Evolutionary conservation across 2,797 vertebrate genomes (phyloP), one percentile per base, ranked within the genome.

Genomic region (Oreochromis mossambicus): DNA sequence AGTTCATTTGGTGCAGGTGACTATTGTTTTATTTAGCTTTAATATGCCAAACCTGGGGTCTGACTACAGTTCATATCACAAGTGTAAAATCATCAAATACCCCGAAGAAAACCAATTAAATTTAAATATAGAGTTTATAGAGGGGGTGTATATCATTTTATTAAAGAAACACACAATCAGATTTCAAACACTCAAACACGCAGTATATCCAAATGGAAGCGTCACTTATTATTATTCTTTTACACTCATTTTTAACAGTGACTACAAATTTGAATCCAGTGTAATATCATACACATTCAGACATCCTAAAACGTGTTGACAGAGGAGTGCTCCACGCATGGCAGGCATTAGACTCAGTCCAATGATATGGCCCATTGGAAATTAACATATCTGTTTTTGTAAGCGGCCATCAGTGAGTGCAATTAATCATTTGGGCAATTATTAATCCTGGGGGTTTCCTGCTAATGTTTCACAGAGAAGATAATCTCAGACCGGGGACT

Each of bases 361-460:
- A 66, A 77, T 79, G 88, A 89, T 91, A 90, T 83, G 91, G 85
- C 86, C 89, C 88, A 80, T 77, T 94, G 81, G 83, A 93, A 92
- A 88, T 79, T 84, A 79, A 88, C 83, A 83, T 84, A 89, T 92
- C 58, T 84, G 80, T 85, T 91, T 91, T 91, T 83, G 70, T 81
- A 79, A 87, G 54, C 79, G 76, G 85, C 77, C 85, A 88, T 86
- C 82, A 51, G 36, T 54, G 75, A 86, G 86, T 51, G 86, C 63
- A 86, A 95, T 96, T 94, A 92, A 95, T 96, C 93, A 95, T 91
- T 73, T 55, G 34, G 77, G 78, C 76, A 90, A 93, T 94, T 82
- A 88, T 93, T 93, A 93, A 93, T 90, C 91, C 66, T 63, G 83
- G 38, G 77, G 78, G 80, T 87, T 88, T 86, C 75, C 78, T 70